Evolutionary conservation across 2,113 vertebrate genomes (phyloP).

Genomic region (Nansenia antarctica): DNA sequence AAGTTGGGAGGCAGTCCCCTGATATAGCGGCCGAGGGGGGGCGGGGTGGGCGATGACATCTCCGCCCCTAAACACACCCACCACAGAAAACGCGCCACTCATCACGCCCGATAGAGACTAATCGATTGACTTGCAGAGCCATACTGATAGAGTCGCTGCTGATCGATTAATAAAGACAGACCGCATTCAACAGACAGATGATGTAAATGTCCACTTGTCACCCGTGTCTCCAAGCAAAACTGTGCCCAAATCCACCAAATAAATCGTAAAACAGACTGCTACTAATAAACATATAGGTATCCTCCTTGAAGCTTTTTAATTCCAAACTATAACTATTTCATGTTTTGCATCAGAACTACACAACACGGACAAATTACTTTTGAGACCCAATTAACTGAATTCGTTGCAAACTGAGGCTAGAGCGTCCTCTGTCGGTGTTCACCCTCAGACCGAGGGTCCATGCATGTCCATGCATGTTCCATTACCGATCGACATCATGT

Average conservation of each 20-base stretch:
- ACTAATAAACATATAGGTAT: too few species aligned
- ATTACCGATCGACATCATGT: too few species aligned
- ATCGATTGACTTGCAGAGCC: background rate
- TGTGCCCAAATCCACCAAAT: background rate
- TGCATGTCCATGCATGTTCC: too few species aligned
- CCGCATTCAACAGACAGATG: constrained; percentile 19
- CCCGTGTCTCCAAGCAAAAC: background rate
- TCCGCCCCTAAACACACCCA: constrained; percentile 64
- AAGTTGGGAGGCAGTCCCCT: constrained; percentile 30
- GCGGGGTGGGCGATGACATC: constrained; percentile 51
- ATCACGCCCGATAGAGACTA: constrained; percentile 44
- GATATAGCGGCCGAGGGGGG: constrained; percentile 56
- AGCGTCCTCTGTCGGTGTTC: constrained; percentile 58
- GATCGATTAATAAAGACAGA: background rate
- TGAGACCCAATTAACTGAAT: too few species aligned
- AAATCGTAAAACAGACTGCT: too few species aligned
- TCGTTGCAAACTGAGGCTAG: constrained; percentile 1
- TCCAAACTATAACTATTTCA: too few species aligned
- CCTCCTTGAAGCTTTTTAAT: too few species aligned
- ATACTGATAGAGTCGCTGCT: background rate
- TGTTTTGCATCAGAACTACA: too few species aligned
- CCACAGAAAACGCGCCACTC: constrained; percentile 28
- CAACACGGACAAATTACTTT: too few species aligned
- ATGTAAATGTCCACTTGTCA: background rate
- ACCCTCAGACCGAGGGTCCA: background rate